Evolutionary conservation across 2,888 invertebrate genomes (phyloP), one percentile per base, ranked within the genome.

Genomic region (Polia nebulosa): DNA sequence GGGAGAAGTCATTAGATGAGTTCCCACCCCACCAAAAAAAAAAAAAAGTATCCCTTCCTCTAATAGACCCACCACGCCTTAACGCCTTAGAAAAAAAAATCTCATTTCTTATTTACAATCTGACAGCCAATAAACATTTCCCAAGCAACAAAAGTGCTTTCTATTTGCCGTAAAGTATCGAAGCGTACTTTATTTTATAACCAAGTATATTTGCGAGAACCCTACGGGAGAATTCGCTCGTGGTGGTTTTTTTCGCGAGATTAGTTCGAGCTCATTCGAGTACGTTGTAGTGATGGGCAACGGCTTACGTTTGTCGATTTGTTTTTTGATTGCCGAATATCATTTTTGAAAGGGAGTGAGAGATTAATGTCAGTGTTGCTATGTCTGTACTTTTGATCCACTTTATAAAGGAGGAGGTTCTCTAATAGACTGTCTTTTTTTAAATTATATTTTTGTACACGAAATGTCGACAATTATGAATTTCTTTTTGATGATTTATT

Each of bases 221-320:
- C 64, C 67, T 68, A 39, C 36, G 67, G 51, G 56, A 56, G 41
- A 17, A 65, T 62, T 80, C 57, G 8, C 17, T 47, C 27, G 60
- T 34, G 22, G 55, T 68, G 55, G 13, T 66, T 78, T 81, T 74
- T 78, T 81, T 67, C 39, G 44, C 52, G 29, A 78, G 74, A 80
- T 80, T 80, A 80, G 69, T 71, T 80, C 57, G 34, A 13, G 52
- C 71, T 77, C 77, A 65, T 70, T 74, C 77, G 70, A 69, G 44
- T 63, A 58, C 9, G 36, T 29, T 62, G 1, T 80, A 80, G 77
- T 70, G 79, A 65, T 63, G 79, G 57, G 60, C 25, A 32, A 11
- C 11, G 32, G 17, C 22, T n/a, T 17, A 47, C 15, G 51, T 47
- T 58, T 27, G 44, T 60, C 44, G 63, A 73, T 49, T 32, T 52